Evolutionary conservation across 2,797 vertebrate genomes (phyloP).

Genomic region (Chlorospingus semifuscus): DNA sequence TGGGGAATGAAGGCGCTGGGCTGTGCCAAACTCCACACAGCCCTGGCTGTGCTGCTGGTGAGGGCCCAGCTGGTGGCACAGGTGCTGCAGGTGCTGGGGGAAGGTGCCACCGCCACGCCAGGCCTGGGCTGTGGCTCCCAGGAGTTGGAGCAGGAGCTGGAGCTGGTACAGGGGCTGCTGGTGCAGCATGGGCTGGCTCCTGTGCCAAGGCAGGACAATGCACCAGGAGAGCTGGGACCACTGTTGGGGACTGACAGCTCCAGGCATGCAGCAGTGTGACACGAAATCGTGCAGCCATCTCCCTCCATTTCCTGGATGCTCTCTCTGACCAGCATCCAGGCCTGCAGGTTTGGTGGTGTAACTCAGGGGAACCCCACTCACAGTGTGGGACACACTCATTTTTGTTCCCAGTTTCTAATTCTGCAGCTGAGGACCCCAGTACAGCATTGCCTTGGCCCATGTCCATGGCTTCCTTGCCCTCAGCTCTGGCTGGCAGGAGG

Average conservation of each 20-base stretch:
- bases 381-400: accelerated
- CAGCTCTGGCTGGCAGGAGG: neutral
- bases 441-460: neutral
- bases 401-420: neutral
- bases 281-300: accelerated
- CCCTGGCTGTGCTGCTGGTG: constrained; percentile 75
- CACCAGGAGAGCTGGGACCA: neutral
- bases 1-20: constrained; percentile 74
- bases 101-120: accelerated
- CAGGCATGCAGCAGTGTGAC: accelerated
- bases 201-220: neutral
- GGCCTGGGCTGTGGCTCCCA: neutral
- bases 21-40: constrained; percentile 75
- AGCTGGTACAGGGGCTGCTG: constrained; percentile 16
- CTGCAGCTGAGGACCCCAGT: neutral
- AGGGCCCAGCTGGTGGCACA: neutral
- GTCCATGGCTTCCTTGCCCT: neutral
- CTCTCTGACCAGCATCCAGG: neutral
- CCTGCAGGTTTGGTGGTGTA: neutral
- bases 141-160: constrained; percentile 2
- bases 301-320: neutral
- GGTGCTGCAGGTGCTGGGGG: neutral
- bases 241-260: neutral
- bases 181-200: neutral
- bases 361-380: neutral